These are phyloP conservation scores for Tachypleus tridentatus DNA, from an alignment of 1,140 invertebrate species.

Conservation along the genomic window DNA sequence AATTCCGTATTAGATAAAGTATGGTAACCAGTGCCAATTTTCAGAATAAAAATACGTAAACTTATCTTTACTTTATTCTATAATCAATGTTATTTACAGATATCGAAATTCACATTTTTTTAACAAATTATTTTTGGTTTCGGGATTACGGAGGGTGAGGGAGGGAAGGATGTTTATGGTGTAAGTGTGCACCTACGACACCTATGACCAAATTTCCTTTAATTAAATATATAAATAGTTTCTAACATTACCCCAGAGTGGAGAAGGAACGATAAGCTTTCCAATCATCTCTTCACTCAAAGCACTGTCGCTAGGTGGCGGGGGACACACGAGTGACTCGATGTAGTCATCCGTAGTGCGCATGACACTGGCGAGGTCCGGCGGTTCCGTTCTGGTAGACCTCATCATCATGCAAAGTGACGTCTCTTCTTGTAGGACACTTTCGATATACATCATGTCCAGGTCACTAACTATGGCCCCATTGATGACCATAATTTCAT, in stretches of 20 bases:
- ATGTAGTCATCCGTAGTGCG: slow-evolving; percentile 83
- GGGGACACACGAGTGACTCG: slow-evolving; percentile 77
- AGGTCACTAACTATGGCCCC: slow-evolving; percentile 92
- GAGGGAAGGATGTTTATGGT: too few species aligned
- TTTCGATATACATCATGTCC: slow-evolving; percentile 98
- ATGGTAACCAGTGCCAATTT: too few species aligned
- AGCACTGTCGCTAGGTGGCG: slow-evolving; percentile 75
- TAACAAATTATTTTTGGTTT: too few species aligned
- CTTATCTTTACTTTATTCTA: too few species aligned
- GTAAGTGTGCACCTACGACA: too few species aligned
- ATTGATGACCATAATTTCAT: slow-evolving; percentile 98
- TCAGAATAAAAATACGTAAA: too few species aligned
- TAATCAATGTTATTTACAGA: too few species aligned
- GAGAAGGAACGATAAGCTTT: slow-evolving; percentile 86
- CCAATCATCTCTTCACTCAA: slow-evolving; percentile 94
- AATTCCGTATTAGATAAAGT: too few species aligned
- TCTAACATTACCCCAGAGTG: slow-evolving; percentile 65
- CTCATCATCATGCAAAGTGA: slow-evolving; percentile 96
- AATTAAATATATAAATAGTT: too few species aligned
- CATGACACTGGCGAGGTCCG: slow-evolving; percentile 60
- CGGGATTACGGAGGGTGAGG: too few species aligned
- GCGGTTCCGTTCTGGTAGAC: slow-evolving; percentile 85
- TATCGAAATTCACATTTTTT: too few species aligned
- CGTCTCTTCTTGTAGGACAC: slow-evolving; percentile 85
- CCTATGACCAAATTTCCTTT: too few species aligned